Evolutionary conservation across 2,113 vertebrate genomes (phyloP), one percentile per base, ranked within the genome.

Genomic region (Nestor notabilis): DNA sequence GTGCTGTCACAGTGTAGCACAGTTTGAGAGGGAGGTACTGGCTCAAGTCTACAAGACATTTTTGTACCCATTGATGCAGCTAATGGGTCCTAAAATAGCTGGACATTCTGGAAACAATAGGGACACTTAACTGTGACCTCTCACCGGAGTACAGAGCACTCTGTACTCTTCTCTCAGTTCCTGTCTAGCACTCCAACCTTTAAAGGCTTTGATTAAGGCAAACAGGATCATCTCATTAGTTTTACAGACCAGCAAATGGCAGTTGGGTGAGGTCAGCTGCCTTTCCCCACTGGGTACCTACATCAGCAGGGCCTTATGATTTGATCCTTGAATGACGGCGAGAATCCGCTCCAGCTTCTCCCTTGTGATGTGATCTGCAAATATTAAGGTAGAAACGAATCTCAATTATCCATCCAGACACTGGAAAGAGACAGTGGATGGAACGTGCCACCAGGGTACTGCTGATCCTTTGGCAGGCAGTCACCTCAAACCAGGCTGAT

Each of bases 301-400:
- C 99, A 43, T 97, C 93, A 99, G 97, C 95, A 99, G 94, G 9
- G 99, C 98, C 96, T 99, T 99, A 83, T 99, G 99, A 96, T 99
- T 99, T 92, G 98, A 98, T 95, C 99, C 99, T 91, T 99, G 99
- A 97, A 99, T 98, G 97, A 99, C 96, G 7, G 99, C 98, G 3
- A 99, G 95, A 60, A 99, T 98, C 85, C 96, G 98, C 53, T 99
- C 99, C 93, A 99, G 96, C 89, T 98, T 99, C 89, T 99, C 99
- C 95, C 94, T 97, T 12, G 98, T 99, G 87, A 99, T 97, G 28
- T 99, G 99, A 97, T 97, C 99, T 99, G 96, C 44, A 96, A 93
- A 78, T 49, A 65, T 90, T 63, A 63, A 96, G 15, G n/a, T 19
- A 85, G 44, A 83, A 94, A 91, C 13, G 39, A 90, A 81, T 23